A percentile compares a stretch with the other conserved stretches of the same genome.
phyloP scores from a whole-genome alignment of 53 echinoderm and acorn worm species.

The Astropecten irregularis region DNA sequence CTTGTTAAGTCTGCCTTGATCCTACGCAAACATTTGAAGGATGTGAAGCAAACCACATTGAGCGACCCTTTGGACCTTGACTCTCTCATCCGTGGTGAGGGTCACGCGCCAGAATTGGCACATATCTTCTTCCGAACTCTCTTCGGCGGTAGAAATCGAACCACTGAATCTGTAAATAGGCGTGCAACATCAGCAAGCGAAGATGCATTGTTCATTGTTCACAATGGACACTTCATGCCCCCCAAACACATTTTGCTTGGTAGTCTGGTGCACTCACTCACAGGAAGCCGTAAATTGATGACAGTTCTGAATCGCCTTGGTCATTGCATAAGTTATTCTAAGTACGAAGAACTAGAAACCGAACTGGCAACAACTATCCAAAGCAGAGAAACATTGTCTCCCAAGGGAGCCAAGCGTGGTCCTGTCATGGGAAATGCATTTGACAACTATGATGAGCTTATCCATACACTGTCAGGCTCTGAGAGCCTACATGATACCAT shows the following conservation, averaged over 20 bases:
- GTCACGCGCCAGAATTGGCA: background rate
- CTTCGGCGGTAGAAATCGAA: background rate
- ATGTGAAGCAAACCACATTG: too few species aligned
- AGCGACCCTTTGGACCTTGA: too few species aligned
- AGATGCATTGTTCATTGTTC: constrained; percentile 20
- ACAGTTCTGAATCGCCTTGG: background rate
- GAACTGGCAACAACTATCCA: background rate
- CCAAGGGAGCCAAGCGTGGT: background rate
- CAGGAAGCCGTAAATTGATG: background rate
- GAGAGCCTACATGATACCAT: constrained; percentile 20
- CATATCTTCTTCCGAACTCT: background rate
- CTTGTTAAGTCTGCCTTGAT: too few species aligned
- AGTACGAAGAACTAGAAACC: background rate
- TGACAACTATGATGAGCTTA: constrained; percentile 9
- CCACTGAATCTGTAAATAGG: background rate
- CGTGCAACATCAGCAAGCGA: background rate
- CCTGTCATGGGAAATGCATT: background rate
- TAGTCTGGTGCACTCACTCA: background rate
- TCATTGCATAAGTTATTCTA: background rate
- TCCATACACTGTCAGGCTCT: constrained; percentile 9
- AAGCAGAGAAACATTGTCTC: background rate
- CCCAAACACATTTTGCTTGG: background rate
- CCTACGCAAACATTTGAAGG: too few species aligned
- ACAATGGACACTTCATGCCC: background rate
- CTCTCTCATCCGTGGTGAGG: too few species aligned